phyloP scores from a whole-genome alignment of 2,797 vertebrate species.

The Rhyacichthys aspro region DNA sequence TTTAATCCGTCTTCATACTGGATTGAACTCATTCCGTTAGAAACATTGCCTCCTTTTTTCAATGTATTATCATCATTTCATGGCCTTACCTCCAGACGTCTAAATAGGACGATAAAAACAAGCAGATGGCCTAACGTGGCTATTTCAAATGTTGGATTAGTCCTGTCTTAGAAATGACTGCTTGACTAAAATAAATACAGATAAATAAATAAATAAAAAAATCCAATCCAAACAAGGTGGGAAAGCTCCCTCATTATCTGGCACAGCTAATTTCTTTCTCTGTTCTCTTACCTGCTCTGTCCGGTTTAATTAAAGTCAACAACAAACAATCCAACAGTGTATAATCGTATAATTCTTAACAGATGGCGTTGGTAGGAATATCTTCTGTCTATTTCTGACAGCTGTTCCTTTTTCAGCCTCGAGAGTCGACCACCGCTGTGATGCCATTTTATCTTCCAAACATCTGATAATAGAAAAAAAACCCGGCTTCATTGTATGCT shows the following conservation, averaged over 20 bases:
- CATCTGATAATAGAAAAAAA: constrained; percentile 66
- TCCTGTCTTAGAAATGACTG: background rate
- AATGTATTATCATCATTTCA: too few relatives aligned
- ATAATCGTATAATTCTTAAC: constrained; percentile 37
- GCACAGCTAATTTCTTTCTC: constrained; percentile 33
- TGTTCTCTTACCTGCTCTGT: constrained; percentile 10
- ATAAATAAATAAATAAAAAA: background rate
- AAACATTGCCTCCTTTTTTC: too few relatives aligned
- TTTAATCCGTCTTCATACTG: too few relatives aligned
- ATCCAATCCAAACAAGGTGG: background rate
- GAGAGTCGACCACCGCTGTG: constrained; percentile 40
- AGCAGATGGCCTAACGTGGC: background rate
- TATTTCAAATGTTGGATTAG: background rate
- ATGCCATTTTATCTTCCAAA: constrained; percentile 66
- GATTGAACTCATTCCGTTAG: too few relatives aligned
- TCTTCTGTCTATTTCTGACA: constrained; percentile 40
- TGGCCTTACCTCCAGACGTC: too few relatives aligned
- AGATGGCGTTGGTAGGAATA: background rate
- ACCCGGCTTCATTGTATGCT: constrained; percentile 53
- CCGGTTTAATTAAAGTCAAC: constrained; percentile 11
- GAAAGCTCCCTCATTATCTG: constrained; percentile 26
- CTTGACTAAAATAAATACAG: too few relatives aligned
- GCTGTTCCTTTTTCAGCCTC: constrained; percentile 42
- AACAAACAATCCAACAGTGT: constrained; percentile 31
- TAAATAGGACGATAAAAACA: constrained; percentile 26